Evolutionary conservation across 2,888 invertebrate genomes (phyloP), one percentile per base, ranked within the genome.

Genomic region (Saturnia japonica): DNA sequence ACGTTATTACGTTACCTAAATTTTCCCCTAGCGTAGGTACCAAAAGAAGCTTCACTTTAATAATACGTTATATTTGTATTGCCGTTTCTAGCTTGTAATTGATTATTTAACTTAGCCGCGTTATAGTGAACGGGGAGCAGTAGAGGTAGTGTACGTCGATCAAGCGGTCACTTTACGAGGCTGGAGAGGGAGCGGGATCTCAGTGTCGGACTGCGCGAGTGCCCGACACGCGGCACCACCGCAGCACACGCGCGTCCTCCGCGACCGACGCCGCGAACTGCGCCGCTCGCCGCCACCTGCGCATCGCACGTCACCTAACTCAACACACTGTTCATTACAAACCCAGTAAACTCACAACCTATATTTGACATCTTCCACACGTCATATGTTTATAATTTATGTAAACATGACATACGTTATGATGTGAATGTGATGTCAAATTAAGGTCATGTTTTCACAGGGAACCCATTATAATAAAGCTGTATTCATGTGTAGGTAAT

Each of bases 151-250:
- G 57, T 60, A 77, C 77, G 71, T 70, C 77, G 81, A 90, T 92
- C 92, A 92, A 81, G 91, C 93, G 84, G 91, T 93, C 89, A 94
- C 92, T 91, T 93, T 84, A 92, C 94, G 92, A 94, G 94, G 85
- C 93, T 94, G 94, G 94, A 94, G 85, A 94, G 94, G 85, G 94
- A 94, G 86, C 94, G 94, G 89, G 92, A 91, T 80, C 84, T 94
- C 94, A 91, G 91, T 86, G 92, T 93, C 94, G 91, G 92, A 86
- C 92, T 88, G 93, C 77, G 91, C 75, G 91, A 89, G 85, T 76
- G 88, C 76, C 82, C 93, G 91, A 82, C 91, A 90, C 83, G 86
- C 76, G 90, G 88, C 82, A 85, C 89, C 87, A 83, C 87, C 83
- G 82, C 86, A 83, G 89, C 91, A 91, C 89, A 92, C 82, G 84